Percentiles rank a stretch among this genome's conserved stretches.
Evolutionary conservation across 2,113 vertebrate species (phyloP).

Genomic region (Misgurnus anguillicaudatus): DNA sequence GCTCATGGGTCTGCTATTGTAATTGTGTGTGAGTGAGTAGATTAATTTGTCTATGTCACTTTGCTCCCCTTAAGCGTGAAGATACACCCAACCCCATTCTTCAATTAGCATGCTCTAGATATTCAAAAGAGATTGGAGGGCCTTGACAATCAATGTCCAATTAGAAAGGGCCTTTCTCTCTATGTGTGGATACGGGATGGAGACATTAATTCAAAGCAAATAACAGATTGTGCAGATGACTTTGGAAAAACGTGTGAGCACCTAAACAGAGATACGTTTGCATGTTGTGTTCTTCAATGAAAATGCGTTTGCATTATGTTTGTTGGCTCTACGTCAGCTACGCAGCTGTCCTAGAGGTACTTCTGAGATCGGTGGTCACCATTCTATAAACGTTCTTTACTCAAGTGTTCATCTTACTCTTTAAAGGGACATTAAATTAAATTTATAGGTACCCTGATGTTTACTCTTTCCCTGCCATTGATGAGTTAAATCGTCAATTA

Average conservation of each 20-base stretch:
- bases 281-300: neutral
- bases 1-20: constrained; percentile 34
- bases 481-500: too few relatives aligned
- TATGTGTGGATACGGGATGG: constrained; percentile 46
- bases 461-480: too few relatives aligned
- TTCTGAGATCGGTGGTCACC: too few relatives aligned
- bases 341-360: too few relatives aligned
- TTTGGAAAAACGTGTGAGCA: constrained; percentile 68
- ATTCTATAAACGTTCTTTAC: neutral
- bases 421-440: neutral
- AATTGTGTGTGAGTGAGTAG: constrained; percentile 51
- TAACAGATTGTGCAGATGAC: constrained; percentile 81
- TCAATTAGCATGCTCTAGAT: constrained; percentile 71
- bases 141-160: constrained; percentile 74
- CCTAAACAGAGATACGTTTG: neutral
- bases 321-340: too few relatives aligned
- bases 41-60: constrained; percentile 50
- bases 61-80: constrained; percentile 51
- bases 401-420: neutral
- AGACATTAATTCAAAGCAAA: constrained; percentile 80
- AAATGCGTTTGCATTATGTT: neutral
- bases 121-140: constrained; percentile 72
- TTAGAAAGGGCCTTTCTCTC: constrained; percentile 64
- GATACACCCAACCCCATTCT: constrained; percentile 71
- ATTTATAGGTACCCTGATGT: too few relatives aligned